Percentiles rank a stretch among this genome's conserved stretches.
Evolutionary conservation across 2,888 invertebrate genomes (phyloP).

Genomic region (Aphodius granarius): DNA sequence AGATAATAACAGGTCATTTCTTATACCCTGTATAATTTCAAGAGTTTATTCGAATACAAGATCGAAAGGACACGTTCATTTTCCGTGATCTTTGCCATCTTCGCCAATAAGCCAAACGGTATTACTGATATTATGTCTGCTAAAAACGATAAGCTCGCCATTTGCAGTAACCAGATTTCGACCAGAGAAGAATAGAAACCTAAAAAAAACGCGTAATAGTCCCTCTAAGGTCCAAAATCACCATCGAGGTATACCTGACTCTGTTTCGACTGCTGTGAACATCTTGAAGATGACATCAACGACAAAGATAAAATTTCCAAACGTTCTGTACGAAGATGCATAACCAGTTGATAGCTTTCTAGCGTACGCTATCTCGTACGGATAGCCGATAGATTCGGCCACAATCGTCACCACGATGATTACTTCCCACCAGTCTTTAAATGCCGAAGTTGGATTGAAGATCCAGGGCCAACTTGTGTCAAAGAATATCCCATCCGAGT

Average conservation of each 20-base stretch:
- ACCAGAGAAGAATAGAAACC: constrained; percentile 18
- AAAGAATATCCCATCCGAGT: constrained; percentile 34
- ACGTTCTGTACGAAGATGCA: constrained; percentile 8
- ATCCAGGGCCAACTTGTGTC: constrained; percentile 38
- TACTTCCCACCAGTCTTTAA: constrained; percentile 34
- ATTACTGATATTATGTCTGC: constrained; percentile 32
- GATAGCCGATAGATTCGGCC: constrained; percentile 23
- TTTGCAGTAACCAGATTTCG: constrained; percentile 24
- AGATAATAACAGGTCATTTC: too few species aligned
- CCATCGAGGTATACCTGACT: constrained; percentile 31
- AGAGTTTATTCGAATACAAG: constrained; percentile 23
- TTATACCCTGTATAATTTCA: constrained; percentile 29
- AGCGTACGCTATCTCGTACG: constrained; percentile 26
- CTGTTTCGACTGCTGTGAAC: constrained; percentile 33
- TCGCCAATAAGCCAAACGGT: constrained; percentile 27
- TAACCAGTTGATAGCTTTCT: constrained; percentile 16
- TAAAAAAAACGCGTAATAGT: background rate
- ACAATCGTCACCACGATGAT: constrained; percentile 28
- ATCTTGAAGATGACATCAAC: constrained; percentile 30
- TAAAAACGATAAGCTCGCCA: constrained; percentile 30
- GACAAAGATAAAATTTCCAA: constrained; percentile 24
- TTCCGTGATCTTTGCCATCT: constrained; percentile 9
- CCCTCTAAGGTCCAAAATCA: too few species aligned
- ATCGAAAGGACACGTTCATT: constrained; percentile 18
- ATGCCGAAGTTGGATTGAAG: constrained; percentile 30